Evolutionary conservation across 2,888 invertebrate species (phyloP), one percentile per base, ranked within the genome.

Genomic region (Scelioninae gen. 1): DNA sequence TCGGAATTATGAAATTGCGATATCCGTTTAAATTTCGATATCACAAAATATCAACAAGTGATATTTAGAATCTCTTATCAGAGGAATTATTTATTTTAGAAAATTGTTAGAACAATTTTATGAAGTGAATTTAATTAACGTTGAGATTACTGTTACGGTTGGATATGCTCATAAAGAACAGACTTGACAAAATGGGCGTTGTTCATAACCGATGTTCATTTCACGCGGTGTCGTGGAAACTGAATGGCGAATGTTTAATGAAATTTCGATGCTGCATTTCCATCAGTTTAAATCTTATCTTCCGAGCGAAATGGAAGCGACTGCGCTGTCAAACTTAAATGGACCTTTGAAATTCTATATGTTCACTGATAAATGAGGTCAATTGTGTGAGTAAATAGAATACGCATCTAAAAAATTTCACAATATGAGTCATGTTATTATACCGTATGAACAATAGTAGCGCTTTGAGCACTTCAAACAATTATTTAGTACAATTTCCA

Each of bases 121-220:
- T 49, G 65, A 65, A 23, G 45, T 23, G 49, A 40, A 29, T 66
- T 75, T 75, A 75, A 75, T 75, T 75, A 75, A 75, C 63, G 45
- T 47, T 11, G 58, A 65, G 75, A 75, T 75, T 47, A 75, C 62
- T 31, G 75, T 56, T 66, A 56, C 55, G 47, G 9, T 49, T n/a
- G 55, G 53, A 56, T 58, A 7, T 55, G 15, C 23, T 5, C 75
- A 58, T 65, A 75, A 75, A 75, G 56, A 74, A 32, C 32, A 23
- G 5, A 29, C 45, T 38, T 45, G 74, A 65, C 47, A 56, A 75
- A 75, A 40, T 40, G 75, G 63, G 13, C 74, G 74, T 62, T 53
- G 72, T 72, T 62, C 72, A 32, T 49, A 47, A 74, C 43, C 43
- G 72, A 53, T 72, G 72, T 43, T 13, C 40, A 8, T 40, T 55